Evolutionary conservation across 2,797 vertebrate genomes (phyloP), one percentile per base, ranked within the genome.

Genomic region (Gymnopithys bicolor): DNA sequence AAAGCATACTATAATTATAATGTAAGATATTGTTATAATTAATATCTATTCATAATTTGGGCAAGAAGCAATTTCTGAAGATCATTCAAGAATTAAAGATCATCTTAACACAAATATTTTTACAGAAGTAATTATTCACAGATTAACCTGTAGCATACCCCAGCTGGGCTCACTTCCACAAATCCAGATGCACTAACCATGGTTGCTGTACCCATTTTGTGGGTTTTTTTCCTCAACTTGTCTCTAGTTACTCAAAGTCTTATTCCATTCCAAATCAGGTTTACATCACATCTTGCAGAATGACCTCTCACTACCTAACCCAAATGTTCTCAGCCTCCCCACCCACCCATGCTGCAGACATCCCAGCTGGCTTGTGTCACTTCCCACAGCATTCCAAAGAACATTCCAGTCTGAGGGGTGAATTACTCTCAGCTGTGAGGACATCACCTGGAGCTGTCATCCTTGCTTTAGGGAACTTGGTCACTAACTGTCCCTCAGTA

Each of bases 11-110:
- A 5, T 69, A 91, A 89, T 89, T 93, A 74, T 49, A 76, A 41
- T 55, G 52, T 37, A 71, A 87, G 13, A 10, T 91, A 51, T 41
- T 78, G 18, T 69, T 86, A 69, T 78, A 93, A 88, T 91, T 91
- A 85, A 89, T 92, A 94, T 81, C 7, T 58, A 73, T 90, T 96
- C 85, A 73, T 90, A 86, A 93, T 83, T 92, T 86, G 48, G 51
- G 48, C 39, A 73, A 93, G 69, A 93, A 92, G 23, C 59, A 89
- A 91, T 93, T 96, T 92, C 46, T 93, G 79, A 87, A 68, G 24
- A 85, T 73, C 53, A 35, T 60, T 85, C 43, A 75, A 60, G n/a
- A 73, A 33, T 53, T 94, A 64, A 80, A 56, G 60, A 64, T 48
- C 49, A 81, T 39, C 53, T 85, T 71, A 92, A 80, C 33, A 28